Evolutionary conservation across 2,888 invertebrate genomes (phyloP), one percentile per base, ranked within the genome.

Genomic region (Erebia ligea): DNA sequence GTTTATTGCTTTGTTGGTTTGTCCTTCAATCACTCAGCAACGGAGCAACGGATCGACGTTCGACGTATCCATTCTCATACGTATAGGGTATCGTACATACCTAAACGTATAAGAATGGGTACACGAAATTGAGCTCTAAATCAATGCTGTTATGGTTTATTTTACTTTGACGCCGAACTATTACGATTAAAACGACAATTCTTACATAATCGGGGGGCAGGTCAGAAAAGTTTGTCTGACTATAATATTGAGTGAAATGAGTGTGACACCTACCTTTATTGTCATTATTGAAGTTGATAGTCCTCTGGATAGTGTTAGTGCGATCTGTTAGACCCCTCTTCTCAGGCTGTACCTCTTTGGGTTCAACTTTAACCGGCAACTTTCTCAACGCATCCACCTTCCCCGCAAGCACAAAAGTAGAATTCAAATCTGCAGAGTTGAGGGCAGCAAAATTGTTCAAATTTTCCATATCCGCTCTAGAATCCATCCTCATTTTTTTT

Each of bases 381-480:
- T 84, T 86, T 72, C 84, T 86, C 70, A 81, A 63, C 0, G 77
- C 77, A 13, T 89, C 87, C 74, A 86, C 76, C 52, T 91, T 92
- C 0, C 85, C 89, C 4, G 87, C 85, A 72, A 94, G 76, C 10
- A 93, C 92, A 73, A 93, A 92, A 0, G 93, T 93, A 0, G 92
- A 93, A 75, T 94, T 93, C 80, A 93, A 81, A 71, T 91, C 84
- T 1, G 86, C 86, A 0, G 89, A 83, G 62, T 92, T 87, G 3
- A 93, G 83, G 1, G 76, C 67, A 0, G 77, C 81, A 71, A 76
- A 84, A 71, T 91, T 91, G 73, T 91, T 88, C 0, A 87, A 59
- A n/a, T 88, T 87, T 0, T 91, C 89, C 0, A 88, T 58, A 13
- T 88, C 87, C 0, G 77, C 50, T 0, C 73, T 76, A 0, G 77